phyloP scores from a whole-genome alignment of 2,888 invertebrate genomes.

The Pelosia muscerda region DNA sequence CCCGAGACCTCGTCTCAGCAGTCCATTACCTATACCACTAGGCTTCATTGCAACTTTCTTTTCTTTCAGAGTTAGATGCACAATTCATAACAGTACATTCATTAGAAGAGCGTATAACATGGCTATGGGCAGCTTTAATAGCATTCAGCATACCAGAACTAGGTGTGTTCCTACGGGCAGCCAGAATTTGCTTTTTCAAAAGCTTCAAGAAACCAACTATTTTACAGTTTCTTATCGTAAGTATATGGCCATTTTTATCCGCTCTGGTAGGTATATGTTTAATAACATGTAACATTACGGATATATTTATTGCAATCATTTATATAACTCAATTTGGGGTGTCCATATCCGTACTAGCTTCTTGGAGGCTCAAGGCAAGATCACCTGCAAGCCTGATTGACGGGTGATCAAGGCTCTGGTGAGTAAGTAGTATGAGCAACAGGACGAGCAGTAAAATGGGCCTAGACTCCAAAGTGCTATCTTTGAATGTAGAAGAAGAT shows the following conservation, averaged over 20 bases:
- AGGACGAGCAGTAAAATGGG: no score
- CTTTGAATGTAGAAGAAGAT: no score
- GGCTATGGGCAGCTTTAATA: slow-evolving; percentile 93
- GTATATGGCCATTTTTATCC: slow-evolving; percentile 32
- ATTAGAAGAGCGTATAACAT: slow-evolving; percentile 89
- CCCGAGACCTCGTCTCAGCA: no score
- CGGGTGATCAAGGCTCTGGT: no score
- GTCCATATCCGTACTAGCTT: no score
- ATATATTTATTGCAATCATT: not conserved
- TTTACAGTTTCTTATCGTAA: slow-evolving; percentile 86
- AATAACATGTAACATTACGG: no score
- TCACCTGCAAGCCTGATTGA: no score
- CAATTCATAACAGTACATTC: slow-evolving; percentile 88
- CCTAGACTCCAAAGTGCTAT: no score
- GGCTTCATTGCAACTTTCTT: no score
- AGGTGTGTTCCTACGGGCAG: slow-evolving; percentile 90
- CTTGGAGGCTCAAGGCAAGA: not conserved
- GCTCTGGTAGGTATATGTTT: no score
- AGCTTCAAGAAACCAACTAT: slow-evolving; percentile 86
- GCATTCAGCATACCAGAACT: slow-evolving; percentile 92
- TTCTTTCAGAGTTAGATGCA: slow-evolving; percentile 86
- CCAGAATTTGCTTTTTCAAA: slow-evolving; percentile 92
- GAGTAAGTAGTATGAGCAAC: no score
- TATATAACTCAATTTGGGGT: not conserved
- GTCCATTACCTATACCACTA: no score